Conservation (phyloP, 2,113 vertebrate genomes). For the Pogonocichla stellata region DNA sequence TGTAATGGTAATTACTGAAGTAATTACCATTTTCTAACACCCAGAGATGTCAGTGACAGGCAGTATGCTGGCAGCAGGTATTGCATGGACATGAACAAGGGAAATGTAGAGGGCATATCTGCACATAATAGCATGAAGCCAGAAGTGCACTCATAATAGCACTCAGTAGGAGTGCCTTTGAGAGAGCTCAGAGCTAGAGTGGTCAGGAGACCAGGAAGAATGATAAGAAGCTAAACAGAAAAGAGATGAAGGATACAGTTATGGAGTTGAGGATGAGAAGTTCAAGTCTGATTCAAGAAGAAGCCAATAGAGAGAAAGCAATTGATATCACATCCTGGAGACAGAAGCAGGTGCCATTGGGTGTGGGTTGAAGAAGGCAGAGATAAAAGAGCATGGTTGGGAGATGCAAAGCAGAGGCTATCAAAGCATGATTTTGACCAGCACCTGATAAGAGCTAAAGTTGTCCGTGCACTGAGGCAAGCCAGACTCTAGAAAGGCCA, state of each 20-base stretch:
- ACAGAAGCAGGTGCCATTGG: neutral
- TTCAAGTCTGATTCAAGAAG: neutral
- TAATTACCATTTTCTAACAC: neutral
- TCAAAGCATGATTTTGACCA: neutral
- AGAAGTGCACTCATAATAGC: neutral
- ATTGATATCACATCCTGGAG: neutral
- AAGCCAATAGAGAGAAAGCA: neutral
- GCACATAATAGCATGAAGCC: neutral
- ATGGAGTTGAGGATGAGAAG: neutral
- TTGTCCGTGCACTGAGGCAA: neutral
- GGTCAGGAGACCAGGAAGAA: neutral
- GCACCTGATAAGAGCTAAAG: neutral
- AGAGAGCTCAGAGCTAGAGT: neutral
- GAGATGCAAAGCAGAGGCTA: neutral
- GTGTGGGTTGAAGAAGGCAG: neutral
- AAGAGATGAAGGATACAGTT: neutral
- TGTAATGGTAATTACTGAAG: neutral
- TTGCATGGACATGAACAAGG: neutral
- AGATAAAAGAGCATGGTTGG: neutral
- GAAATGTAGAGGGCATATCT: neutral
- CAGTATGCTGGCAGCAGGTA: neutral
- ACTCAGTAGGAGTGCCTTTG: neutral
- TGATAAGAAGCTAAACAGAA: neutral
- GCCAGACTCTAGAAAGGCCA: neutral
- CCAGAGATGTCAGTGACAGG: neutral